phyloP scores from a whole-genome alignment of 37 sponge, comb jelly and placozoan genomes.

The Corticium candelabrum region DNA sequence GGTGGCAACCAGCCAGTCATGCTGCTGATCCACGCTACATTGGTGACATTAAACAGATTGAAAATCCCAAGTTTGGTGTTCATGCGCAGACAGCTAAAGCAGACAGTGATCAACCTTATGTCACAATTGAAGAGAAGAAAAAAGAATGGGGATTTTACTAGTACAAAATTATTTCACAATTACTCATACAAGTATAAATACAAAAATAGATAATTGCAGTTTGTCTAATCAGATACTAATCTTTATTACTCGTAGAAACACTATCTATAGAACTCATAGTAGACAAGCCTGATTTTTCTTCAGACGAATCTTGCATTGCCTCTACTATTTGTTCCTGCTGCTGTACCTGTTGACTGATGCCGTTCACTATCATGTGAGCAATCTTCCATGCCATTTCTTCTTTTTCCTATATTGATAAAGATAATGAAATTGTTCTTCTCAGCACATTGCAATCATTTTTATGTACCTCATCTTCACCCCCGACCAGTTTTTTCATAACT shows the following conservation, averaged over 20 bases:
- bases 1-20: not conserved
- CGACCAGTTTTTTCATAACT: not conserved
- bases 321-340: too few relatives aligned
- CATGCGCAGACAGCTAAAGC: constrained; percentile 3
- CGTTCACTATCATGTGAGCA: not conserved
- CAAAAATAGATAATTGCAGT: not conserved
- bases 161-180: not conserved
- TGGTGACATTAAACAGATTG: not conserved
- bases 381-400: not conserved
- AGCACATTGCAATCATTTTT: too few relatives aligned
- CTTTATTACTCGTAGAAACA: too few relatives aligned
- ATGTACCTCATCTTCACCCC: not conserved
- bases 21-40: not conserved
- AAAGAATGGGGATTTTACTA: not conserved
- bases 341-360: not conserved
- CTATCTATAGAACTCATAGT: too few relatives aligned
- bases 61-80: not conserved
- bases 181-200: not conserved
- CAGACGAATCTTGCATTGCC: too few relatives aligned
- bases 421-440: too few relatives aligned
- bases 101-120: not conserved
- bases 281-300: too few relatives aligned
- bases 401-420: too few relatives aligned
- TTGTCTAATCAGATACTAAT: not conserved
- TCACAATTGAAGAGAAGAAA: not conserved